Conservation (phyloP, 2,113 vertebrate species). For the Madoqua kirkii region DNA sequence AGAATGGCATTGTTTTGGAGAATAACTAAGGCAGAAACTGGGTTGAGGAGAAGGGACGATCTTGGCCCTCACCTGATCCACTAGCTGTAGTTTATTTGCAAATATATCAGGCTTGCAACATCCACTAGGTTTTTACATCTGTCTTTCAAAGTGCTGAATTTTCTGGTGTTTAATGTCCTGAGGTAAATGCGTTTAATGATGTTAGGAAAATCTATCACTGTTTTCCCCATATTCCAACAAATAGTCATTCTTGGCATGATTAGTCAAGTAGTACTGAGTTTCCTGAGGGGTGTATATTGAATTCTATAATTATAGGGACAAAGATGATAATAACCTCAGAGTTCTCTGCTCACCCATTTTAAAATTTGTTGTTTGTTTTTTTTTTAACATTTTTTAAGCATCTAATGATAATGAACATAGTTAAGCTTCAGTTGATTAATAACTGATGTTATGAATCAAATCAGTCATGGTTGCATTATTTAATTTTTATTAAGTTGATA, state of each 20-base stretch:
- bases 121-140: neutral
- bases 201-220: neutral
- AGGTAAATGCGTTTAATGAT: neutral
- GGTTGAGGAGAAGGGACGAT: neutral
- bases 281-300: neutral
- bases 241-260: neutral
- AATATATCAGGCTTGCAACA: neutral
- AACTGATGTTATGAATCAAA: neutral
- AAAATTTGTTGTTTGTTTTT: neutral
- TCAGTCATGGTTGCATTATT: neutral
- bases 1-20: neutral
- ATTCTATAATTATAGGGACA: neutral
- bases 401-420: neutral
- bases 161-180: neutral
- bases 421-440: neutral
- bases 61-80: neutral
- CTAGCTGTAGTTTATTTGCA: neutral
- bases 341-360: neutral
- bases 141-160: neutral
- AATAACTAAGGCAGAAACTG: neutral
- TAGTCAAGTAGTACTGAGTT: neutral
- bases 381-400: neutral
- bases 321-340: neutral
- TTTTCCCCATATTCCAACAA: neutral
- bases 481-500: neutral